phyloP scores from a whole-genome alignment of 37 sponge, comb jelly and placozoan genomes.

The Cliona cf. orientalis region DNA sequence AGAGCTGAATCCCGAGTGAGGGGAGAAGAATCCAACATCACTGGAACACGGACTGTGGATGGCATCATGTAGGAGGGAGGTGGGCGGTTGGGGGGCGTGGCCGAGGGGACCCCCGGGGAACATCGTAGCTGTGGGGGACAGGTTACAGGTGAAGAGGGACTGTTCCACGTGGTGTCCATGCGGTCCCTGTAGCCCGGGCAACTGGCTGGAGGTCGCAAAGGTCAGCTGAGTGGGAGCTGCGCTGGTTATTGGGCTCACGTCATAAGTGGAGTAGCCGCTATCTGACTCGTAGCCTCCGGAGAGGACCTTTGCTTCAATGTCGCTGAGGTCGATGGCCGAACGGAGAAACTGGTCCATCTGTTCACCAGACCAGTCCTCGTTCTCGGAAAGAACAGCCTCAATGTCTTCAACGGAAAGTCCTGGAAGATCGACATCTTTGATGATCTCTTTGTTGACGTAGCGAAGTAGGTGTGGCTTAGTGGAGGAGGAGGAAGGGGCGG shows the following conservation, averaged over 20 bases:
- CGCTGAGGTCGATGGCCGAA: constrained; percentile 52
- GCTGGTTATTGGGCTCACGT: constrained; percentile 59
- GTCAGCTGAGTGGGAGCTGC: background rate
- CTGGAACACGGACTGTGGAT: constrained; percentile 11
- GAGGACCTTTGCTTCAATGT: constrained; percentile 34
- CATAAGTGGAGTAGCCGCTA: constrained; percentile 64
- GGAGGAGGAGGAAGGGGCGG: constrained; percentile 17
- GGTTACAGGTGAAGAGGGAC: background rate
- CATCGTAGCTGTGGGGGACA: background rate
- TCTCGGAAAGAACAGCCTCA: constrained; percentile 55
- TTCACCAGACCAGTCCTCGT: constrained; percentile 60
- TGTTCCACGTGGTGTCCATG: background rate
- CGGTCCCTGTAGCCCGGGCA: too few relatives aligned
- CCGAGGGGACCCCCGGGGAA: constrained; percentile 8
- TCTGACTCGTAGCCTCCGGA: constrained; percentile 65
- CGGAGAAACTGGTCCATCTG: constrained; percentile 46
- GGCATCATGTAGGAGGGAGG: background rate
- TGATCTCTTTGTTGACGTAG: constrained; percentile 27
- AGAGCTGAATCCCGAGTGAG: background rate
- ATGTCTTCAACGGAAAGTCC: constrained; percentile 49
- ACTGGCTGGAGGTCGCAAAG: too few relatives aligned
- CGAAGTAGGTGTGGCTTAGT: background rate
- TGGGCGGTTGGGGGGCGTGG: constrained; percentile 19
- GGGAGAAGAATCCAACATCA: constrained; percentile 15
- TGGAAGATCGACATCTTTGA: constrained; percentile 56